Evolutionary conservation across 2,888 invertebrate species (phyloP), one percentile per base, ranked within the genome.

Genomic region (Scaptomyza cyrtandrae): DNA sequence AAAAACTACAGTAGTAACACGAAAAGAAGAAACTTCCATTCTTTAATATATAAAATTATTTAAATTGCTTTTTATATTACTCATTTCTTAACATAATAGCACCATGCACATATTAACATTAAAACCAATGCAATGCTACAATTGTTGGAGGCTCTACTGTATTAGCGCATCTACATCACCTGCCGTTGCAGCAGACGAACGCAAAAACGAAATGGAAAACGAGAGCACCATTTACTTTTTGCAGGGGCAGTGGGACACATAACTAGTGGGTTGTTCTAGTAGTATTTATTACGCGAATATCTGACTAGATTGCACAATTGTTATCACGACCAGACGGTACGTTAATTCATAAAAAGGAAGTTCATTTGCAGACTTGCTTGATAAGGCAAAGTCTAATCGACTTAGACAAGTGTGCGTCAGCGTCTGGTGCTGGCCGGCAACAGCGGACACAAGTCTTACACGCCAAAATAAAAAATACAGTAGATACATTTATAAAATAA

Each of bases 261-360:
- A 14, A 10, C 11, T 14, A 16, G 9, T 31, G n/a, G 50, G n/a
- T 10, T 10, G 43, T 5, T n/a, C 6, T 29, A 33, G 31, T 49
- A 49, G 33, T 49, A 50, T 50, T 35, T 29, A 14, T 59, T 48
- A 33, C 39, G 41, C 39, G 29, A 55, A 11, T 52, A 27, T 53
- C 3, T 44, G 19, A 19, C 33, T 56, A 43, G 35, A 64, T 61
- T 58, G 35, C n/a, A 55, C 11, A 37, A 43, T 41, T 35, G 50
- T 56, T 72, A 72, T 78, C 74, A 53, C 33, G 37, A 19, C 56
- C 43, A 75, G 78, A 66, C 74, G 54, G 7, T 37, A 14, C 59
- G 48, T 37, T 48, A 46, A 61, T 71, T 76, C 60, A 65, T 48
- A 39, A 56, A 24, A 49, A 39, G 14, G 6, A 16, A 39, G 37